Conservation (phyloP, 2,888 invertebrate genomes). For the Eucera pruinosa region DNA sequence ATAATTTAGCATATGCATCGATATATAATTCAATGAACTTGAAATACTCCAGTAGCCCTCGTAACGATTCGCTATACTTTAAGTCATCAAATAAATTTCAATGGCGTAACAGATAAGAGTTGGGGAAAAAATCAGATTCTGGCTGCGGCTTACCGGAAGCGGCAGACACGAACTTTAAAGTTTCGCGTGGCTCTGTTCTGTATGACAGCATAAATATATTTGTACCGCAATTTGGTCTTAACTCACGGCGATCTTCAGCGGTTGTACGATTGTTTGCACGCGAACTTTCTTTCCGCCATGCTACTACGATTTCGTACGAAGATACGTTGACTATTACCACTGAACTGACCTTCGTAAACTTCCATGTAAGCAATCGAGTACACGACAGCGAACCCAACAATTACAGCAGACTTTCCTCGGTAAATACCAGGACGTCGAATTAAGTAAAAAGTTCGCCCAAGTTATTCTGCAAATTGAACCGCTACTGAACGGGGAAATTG, state of each 20-base stretch:
- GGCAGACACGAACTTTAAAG: not conserved
- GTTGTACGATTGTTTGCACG: constrained; percentile 9
- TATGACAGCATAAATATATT: constrained; percentile 17
- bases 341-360: constrained; percentile 6
- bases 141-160: not conserved
- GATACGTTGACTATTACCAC: constrained; percentile 31
- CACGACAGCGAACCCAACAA: not conserved
- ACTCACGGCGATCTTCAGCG: constrained; percentile 9
- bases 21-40: too few species aligned
- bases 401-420: not conserved
- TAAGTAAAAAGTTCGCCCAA: not conserved
- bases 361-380: not conserved
- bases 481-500: not conserved
- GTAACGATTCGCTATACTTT: too few species aligned
- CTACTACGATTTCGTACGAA: not conserved
- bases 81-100: too few species aligned
- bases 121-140: not conserved
- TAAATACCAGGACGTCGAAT: not conserved
- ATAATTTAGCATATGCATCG: too few species aligned
- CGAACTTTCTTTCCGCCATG: not conserved
- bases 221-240: constrained; percentile 22
- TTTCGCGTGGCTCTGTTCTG: not conserved
- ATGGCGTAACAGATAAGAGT: too few species aligned
- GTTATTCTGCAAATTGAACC: not conserved
- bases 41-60: too few species aligned